A percentile compares a stretch with the other conserved stretches of the same genome.
These are phyloP conservation scores for Phoronis australis DNA, from an alignment of 2,888 invertebrate genomes.

Conservation along the genomic window DNA sequence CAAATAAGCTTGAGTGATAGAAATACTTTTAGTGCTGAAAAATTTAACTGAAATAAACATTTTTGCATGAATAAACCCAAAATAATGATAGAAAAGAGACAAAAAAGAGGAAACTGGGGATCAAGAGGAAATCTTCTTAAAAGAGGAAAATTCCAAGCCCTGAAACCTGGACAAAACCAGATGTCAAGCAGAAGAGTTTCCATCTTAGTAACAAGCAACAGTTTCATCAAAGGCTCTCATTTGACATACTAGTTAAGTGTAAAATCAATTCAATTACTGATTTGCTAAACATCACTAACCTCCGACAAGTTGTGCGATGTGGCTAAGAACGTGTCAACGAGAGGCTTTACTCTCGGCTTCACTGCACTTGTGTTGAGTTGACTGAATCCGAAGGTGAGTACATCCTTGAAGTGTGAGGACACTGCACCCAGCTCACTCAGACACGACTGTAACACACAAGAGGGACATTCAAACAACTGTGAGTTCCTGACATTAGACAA, in stretches of 20 bases:
- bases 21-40: no score
- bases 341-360: conserved; percentile 75
- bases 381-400: conserved; percentile 72
- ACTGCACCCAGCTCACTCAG: conserved; percentile 47
- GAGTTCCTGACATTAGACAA: not conserved
- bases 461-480: not conserved
- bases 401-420: conserved; percentile 49
- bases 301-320: conserved; percentile 76
- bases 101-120: no score
- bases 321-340: conserved; percentile 75
- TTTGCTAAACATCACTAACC: no score
- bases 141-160: no score
- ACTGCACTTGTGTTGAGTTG: conserved; percentile 75
- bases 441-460: conserved; percentile 46
- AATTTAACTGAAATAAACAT: no score
- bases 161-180: no score
- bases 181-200: no score
- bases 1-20: no score
- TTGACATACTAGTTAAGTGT: not conserved
- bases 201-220: no score
- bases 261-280: not conserved
- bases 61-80: no score
- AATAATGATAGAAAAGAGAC: no score
- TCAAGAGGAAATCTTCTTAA: no score
- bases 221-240: not conserved